Evolutionary conservation across 2,888 invertebrate genomes (phyloP).

Genomic region (Chrysomela aeneicollis): DNA sequence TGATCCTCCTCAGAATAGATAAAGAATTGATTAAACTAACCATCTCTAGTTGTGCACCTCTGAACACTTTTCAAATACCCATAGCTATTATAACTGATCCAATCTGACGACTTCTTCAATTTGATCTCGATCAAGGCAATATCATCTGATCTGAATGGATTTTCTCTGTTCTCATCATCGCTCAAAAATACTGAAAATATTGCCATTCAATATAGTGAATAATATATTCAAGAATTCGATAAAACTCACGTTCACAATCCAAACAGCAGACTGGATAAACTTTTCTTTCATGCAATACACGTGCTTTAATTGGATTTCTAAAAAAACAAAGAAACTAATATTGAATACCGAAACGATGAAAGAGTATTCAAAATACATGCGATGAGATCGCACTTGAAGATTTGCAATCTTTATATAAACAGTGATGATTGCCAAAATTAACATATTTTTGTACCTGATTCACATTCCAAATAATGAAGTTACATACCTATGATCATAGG

Average conservation of each 20-base stretch:
- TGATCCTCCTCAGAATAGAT: too few species aligned
- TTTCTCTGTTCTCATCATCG: slow-evolving; percentile 31
- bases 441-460: too few species aligned
- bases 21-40: background rate
- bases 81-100: slow-evolving; percentile 36
- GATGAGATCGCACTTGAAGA: too few species aligned
- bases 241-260: slow-evolving; percentile 43
- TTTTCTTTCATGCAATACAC: slow-evolving; percentile 33
- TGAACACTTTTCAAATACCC: slow-evolving; percentile 36
- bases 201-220: background rate
- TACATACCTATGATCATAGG: too few species aligned
- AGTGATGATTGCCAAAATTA: too few species aligned
- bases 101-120: slow-evolving; percentile 25
- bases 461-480: too few species aligned
- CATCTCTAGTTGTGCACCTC: background rate
- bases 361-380: too few species aligned
- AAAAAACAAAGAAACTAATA: slow-evolving; percentile 27
- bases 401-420: too few species aligned
- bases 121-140: slow-evolving; percentile 43
- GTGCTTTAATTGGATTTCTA: slow-evolving; percentile 35
- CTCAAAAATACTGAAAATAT: slow-evolving; percentile 43
- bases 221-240: background rate
- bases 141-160: slow-evolving; percentile 43
- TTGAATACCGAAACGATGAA: too few species aligned
- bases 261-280: slow-evolving; percentile 29